Conservation (phyloP, 2,113 vertebrate genomes). For the Pelecanus crispus region DNA sequence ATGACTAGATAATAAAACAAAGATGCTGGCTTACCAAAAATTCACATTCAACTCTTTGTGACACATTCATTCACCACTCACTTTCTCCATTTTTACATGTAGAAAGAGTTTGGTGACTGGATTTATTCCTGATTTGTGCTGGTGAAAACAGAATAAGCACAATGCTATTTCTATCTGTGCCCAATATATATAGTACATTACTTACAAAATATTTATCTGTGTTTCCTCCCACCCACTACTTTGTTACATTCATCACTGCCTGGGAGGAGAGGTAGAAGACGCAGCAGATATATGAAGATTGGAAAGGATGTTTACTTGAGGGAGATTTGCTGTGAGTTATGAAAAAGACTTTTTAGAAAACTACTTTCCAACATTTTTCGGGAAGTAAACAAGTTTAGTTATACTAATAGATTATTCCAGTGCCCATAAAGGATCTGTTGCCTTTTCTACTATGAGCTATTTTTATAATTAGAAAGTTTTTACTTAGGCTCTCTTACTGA, state of each 20-base stretch:
- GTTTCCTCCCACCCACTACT: conserved; percentile 24
- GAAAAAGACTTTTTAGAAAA: not conserved
- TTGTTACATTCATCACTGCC: conserved; percentile 12
- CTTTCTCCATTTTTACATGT: conserved; percentile 22
- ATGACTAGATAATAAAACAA: conserved; percentile 56
- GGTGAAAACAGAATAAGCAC: not conserved
- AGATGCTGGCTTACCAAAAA: conserved; percentile 41
- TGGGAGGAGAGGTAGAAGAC: not conserved
- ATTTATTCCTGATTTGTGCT: conserved; percentile 3
- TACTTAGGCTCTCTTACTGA: not conserved
- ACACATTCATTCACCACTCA: conserved; percentile 20
- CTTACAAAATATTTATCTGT: conserved; percentile 52
- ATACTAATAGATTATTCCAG: not conserved
- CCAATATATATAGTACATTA: not conserved
- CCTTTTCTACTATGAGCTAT: not conserved
- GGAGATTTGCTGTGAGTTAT: not conserved
- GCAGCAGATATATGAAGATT: not conserved
- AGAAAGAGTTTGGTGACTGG: not conserved
- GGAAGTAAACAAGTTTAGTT: conserved; percentile 13
- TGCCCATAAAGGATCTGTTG: not conserved
- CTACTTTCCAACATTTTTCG: not conserved
- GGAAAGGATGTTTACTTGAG: conserved; percentile 21
- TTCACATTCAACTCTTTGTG: not conserved
- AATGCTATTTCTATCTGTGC: conserved; percentile 14
- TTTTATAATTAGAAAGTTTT: not conserved